Evolutionary conservation across 1,140 invertebrate genomes (phyloP), one percentile per base, ranked within the genome.

Genomic region (Pseudomyrmex cubaensis): DNA sequence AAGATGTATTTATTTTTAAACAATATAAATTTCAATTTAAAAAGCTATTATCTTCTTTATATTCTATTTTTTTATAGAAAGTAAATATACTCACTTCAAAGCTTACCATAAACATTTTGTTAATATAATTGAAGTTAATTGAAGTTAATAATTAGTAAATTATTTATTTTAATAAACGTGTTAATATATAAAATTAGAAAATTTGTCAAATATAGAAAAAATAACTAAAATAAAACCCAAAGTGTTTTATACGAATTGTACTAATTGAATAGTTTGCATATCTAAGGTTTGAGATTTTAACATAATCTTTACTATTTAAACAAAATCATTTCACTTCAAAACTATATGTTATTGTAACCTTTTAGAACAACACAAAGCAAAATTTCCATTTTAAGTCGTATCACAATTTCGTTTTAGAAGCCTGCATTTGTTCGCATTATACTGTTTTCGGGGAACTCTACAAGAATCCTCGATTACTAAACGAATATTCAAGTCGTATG

Each of bases 381-480:
- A 73, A 54, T 25, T 64, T 83, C 10, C 0, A n/a, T 64, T 54
- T 61, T 35, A 17, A 77, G 50, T 17, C 10, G 2, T 12, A 25
- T 66, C n/a, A n/a, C n/a, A 25, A 72, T 54, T 84, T 52, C 22
- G 20, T n/a, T 3, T 46, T 22, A 59, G 4, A 76, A 48, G 22
- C 1, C 20, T 54, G 2, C 22, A 35, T 12, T 63, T 62, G 5
- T 17, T 2, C 15, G 22, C 20, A 66, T 75, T 64, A 62, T 1
- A 15, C 2, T 12, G n/a, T 64, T 9, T n/a, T 20, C 46, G 20
- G 20, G 25, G 8, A 50, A 54, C 59, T 56, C 1, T 20, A n/a
- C 13, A 59, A 63, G 48, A 69, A 83, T n/a, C 1, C 44, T 48
- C n/a, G 57, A 46, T 63, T 63, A 57, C 8, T 82, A 46, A 82